Conservation (phyloP, 2,797 vertebrate genomes). For the Pipistrellus pipistrellus region DNA sequence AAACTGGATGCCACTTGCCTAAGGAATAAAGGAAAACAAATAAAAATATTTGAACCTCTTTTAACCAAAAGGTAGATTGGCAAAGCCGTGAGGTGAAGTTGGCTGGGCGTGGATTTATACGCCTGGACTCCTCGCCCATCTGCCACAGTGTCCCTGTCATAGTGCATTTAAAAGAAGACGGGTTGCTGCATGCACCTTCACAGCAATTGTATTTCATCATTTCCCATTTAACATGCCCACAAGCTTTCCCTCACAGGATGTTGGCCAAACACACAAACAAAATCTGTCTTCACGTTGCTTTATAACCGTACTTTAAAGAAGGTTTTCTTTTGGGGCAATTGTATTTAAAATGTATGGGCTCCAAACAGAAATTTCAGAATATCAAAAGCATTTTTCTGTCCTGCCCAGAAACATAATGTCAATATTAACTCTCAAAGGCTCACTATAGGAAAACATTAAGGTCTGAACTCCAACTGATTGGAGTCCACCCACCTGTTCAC, state of each 20-base stretch:
- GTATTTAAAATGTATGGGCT: conserved; percentile 39
- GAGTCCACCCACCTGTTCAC: not conserved
- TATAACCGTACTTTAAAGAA: not conserved
- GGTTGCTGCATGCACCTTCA: conserved; percentile 40
- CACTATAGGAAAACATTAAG: not conserved
- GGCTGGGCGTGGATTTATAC: conserved; percentile 54
- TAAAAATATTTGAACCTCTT: conserved; percentile 16
- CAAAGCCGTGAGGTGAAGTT: conserved; percentile 60
- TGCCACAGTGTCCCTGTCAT: conserved; percentile 54
- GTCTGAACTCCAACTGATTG: not conserved
- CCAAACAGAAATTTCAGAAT: conserved; percentile 53
- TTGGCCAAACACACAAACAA: conserved; percentile 79
- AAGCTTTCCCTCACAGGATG: conserved; percentile 78
- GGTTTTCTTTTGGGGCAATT: not conserved
- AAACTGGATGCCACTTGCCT: not conserved
- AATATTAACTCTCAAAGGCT: not conserved
- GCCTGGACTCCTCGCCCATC: conserved; percentile 65
- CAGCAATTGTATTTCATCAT: conserved; percentile 83
- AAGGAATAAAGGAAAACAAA: not conserved
- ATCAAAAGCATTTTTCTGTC: not conserved
- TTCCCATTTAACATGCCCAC: conserved; percentile 80
- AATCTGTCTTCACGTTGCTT: conserved; percentile 53
- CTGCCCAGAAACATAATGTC: not conserved
- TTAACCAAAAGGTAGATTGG: conserved; percentile 52
- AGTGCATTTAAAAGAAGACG: conserved; percentile 79